Base-by-base conservation (phyloP, 2,888 invertebrate species). In the Aphrophora alni region DNA sequence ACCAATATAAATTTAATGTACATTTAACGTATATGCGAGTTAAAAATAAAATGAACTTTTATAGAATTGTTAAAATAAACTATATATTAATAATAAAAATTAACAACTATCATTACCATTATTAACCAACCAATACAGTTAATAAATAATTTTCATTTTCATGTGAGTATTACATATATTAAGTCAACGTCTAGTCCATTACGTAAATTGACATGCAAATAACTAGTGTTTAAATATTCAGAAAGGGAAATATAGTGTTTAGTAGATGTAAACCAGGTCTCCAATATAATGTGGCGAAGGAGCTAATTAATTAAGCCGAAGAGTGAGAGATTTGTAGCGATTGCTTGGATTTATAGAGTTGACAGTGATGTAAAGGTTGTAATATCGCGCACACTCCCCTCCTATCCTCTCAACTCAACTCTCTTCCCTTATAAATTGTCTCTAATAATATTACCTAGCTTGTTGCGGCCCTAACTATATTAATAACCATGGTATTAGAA, bases 321-420 rank as follows among this genome's bases (percentile, higher is more conserved):
- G 21, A 59, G 59, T 21, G 59, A 59, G 59, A 59, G 59, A 59
- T 59, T 59, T 59, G 59, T 59, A 59, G 59, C 59, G 59, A 59
- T 59, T 59, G 59, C 59, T 21, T 21, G 59, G 59, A 59, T 59
- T 59, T 59, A 59, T 59, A 59, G 21, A 21, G 59, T 59, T 59
- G 59, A 59, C 59, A 59, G 59, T 59, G 59, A 59, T 59, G 21
- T 59, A 59, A 59, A 14, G 59, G n/a, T 59, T 59, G 59, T 59
- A 59, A 59, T 59, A 59, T 21, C n/a, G 21, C 21, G 12, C 59
- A 59, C 59, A 59, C 59, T 5, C 21, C 59, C 59, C 21, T 21
- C 21, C 59, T 0, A 21, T 21, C 21, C 21, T 21, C 17, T n/a
- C n/a, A n/a, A 12, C 44, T 59, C n/a, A 2, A 59, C 21, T 21